Evolutionary conservation across 2,888 invertebrate genomes (phyloP).

Genomic region (Platycheirus albimanus): DNA sequence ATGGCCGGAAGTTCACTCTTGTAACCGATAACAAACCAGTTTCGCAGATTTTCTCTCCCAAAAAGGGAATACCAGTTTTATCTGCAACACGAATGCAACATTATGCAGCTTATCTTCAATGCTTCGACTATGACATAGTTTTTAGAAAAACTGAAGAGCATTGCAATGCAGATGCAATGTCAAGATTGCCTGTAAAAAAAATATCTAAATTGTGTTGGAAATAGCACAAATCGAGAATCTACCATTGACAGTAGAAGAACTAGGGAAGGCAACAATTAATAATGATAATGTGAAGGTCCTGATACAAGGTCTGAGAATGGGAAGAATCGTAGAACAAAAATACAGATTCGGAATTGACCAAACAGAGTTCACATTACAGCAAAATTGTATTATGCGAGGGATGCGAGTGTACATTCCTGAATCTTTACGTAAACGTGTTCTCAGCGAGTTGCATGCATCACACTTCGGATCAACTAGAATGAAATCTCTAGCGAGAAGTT

Average conservation of each 20-base stretch:
- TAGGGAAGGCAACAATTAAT: conserved; percentile 17
- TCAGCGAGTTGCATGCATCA: conserved; percentile 52
- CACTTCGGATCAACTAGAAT: conserved; percentile 53
- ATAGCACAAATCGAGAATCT: conserved; percentile 5
- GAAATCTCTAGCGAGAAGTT: conserved; percentile 59
- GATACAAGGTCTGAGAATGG: conserved; percentile 30
- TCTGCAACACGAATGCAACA: conserved; percentile 9
- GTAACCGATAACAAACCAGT: no score
- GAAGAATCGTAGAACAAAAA: conserved; percentile 1
- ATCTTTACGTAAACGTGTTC: conserved; percentile 7
- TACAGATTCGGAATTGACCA: conserved; percentile 8
- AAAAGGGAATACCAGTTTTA: neutral
- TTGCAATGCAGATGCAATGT: conserved; percentile 4
- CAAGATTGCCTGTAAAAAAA: neutral
- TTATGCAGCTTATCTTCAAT: conserved; percentile 4
- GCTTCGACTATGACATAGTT: neutral
- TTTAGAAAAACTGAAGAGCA: neutral
- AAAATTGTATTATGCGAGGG: conserved; percentile 14
- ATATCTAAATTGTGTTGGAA: neutral
- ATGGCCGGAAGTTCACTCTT: no score
- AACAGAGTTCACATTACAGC: conserved; percentile 12
- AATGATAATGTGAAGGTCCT: conserved; percentile 2
- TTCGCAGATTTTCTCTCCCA: no score
- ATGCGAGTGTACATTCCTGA: neutral
- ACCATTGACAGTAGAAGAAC: neutral